Base-by-base conservation (phyloP, 2,797 vertebrate genomes). In the Trachurus trachurus region DNA sequence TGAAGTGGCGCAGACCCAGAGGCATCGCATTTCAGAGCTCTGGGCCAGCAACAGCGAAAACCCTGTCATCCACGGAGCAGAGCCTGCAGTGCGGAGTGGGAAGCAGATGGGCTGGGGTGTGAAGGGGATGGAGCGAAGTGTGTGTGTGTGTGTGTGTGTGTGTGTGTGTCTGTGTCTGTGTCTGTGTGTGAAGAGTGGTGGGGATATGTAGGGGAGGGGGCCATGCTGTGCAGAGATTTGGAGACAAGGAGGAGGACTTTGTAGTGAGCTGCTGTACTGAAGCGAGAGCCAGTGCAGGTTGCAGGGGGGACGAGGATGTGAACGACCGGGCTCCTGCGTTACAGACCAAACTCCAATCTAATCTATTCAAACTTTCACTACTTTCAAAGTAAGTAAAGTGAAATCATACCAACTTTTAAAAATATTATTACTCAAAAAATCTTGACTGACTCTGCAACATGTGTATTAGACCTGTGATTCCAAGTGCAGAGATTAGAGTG, bases 101-200 rank as follows among this genome's bases (percentile, higher is more conserved):
- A 63, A 85, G 65, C 83, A 85, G 83, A 85, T 76, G 87, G 79
- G 65, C 56, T 1, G 56, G 19, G 44, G 66, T 21, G 78, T 4
- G 71, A 0, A 49, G 78, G 73, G 69, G 69, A 74, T 12, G 26
- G 75, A 17, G 45, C 5, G 16, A 47, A 17, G 16, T 17, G 45
- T 47, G 16, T 47, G 16, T 47, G 15, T 47, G 69, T 26, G 26
- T 26, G 26, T 26, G 26, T 26, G 26, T 26, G 26, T 26, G 26
- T 26, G 26, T 26, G 26, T 17, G 45, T 47, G 16, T 47, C 5
- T 47, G 15, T 47, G 69, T 26, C 1, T 26, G 26, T 26, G 26
- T 26, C 1, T 26, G 26, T 26, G 26, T 26, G 26, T 26, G 26
- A 19, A 37, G 49, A 45, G 50, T 40, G 75, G 31, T 34, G 31